Conservation (phyloP, 2,888 invertebrate genomes). For the Tanytarsus gracilentus region DNA sequence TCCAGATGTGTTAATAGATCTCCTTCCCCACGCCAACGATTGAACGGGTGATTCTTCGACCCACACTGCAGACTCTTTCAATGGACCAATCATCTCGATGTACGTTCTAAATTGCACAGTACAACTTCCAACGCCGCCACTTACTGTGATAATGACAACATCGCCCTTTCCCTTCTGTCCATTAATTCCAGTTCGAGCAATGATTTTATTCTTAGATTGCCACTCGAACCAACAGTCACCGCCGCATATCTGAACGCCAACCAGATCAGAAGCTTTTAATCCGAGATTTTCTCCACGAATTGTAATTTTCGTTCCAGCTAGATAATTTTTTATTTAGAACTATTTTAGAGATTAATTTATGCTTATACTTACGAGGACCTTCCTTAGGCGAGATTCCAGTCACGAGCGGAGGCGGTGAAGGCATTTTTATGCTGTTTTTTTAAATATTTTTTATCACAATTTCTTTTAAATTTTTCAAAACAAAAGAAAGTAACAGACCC, state of each 20-base stretch:
- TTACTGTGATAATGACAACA: conserved; percentile 77
- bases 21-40: conserved; percentile 69
- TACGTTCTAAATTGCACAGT: conserved; percentile 53
- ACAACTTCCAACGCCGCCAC: conserved; percentile 49
- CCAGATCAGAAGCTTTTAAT: conserved; percentile 69
- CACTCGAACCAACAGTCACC: conserved; percentile 97
- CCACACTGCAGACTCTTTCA: conserved; percentile 98
- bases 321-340: neutral
- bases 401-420: conserved; percentile 68
- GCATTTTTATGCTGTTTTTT: neutral
- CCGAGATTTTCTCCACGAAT: conserved; percentile 96
- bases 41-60: conserved; percentile 89
- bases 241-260: conserved; percentile 86
- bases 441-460: conserved; percentile 5
- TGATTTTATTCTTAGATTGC: conserved; percentile 95
- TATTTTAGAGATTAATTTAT: neutral
- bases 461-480: neutral
- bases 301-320: conserved; percentile 80
- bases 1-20: conserved; percentile 76
- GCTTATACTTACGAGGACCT: conserved; percentile 60
- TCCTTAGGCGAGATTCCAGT: conserved; percentile 98
- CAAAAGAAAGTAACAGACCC: conserved; percentile 9
- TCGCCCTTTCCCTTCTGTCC: conserved; percentile 86
- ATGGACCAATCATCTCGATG: conserved; percentile 80
- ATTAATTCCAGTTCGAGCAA: conserved; percentile 73